A percentile compares a stretch with the other conserved stretches of the same genome.
Evolutionary conservation across 2,797 vertebrate species (phyloP).

Genomic region (Acrossocheilus fasciatus): DNA sequence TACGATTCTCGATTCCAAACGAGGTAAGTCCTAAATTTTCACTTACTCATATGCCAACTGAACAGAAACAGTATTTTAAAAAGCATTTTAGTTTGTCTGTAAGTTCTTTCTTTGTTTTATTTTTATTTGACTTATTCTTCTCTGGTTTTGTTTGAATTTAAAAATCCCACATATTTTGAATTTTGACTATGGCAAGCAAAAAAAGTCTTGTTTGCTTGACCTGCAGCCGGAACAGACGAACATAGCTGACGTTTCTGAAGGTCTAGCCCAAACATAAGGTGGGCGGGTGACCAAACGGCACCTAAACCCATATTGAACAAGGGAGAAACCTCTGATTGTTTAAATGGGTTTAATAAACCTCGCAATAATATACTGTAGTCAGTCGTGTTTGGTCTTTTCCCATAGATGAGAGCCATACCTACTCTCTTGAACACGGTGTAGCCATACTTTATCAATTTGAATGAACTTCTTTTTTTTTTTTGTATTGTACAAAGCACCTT

Average conservation of each 20-base stretch:
- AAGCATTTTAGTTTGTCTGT: conserved; percentile 36
- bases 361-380: background rate
- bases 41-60: background rate
- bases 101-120: conserved; percentile 43
- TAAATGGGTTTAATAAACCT: conserved; percentile 61
- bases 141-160: conserved; percentile 41
- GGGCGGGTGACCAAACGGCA: conserved; percentile 56
- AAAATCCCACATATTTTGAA: conserved; percentile 22
- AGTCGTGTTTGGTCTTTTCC: conserved; percentile 36
- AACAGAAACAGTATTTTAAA: background rate
- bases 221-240: conserved; percentile 58
- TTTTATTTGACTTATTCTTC: conserved; percentile 35
- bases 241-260: conserved; percentile 56
- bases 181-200: conserved; percentile 51
- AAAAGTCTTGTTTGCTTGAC: conserved; percentile 60
- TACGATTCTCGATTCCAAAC: conserved; percentile 88
- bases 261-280: conserved; percentile 57
- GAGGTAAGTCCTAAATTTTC: conserved; percentile 82
- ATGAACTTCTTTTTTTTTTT: background rate
- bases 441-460: conserved; percentile 1
- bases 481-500: background rate
- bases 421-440: background rate
- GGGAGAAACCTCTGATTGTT: conserved; percentile 51
- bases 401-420: conserved; percentile 52
- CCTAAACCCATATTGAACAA: conserved; percentile 62